Evolutionary conservation across 2,888 invertebrate genomes (phyloP).

Genomic region (Diarsia rubi): DNA sequence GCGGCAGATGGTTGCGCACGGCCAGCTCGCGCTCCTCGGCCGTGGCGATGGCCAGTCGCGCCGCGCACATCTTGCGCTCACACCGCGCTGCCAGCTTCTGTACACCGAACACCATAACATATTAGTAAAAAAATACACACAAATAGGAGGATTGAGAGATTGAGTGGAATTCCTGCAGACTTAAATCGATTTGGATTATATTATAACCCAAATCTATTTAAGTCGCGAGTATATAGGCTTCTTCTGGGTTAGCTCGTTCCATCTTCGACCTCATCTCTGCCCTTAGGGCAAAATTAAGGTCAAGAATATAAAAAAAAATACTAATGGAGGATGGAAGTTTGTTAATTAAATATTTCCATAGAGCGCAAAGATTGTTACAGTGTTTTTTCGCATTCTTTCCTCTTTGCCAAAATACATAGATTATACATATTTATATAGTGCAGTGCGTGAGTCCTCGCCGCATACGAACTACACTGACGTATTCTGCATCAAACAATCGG

Average conservation of each 20-base stretch:
- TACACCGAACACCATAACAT: conserved; percentile 39
- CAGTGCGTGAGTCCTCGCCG: neutral
- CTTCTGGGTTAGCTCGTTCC: too few relatives aligned
- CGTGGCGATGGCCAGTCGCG: conserved; percentile 86
- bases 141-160: neutral
- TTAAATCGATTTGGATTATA: too few relatives aligned
- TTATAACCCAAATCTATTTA: too few relatives aligned
- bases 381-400: neutral
- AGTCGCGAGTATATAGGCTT: too few relatives aligned
- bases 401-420: neutral
- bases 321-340: neutral
- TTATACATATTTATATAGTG: neutral
- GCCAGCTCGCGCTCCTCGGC: conserved; percentile 86
- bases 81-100: conserved; percentile 88
- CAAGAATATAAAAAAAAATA: too few relatives aligned
- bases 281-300: too few relatives aligned
- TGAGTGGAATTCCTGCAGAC: too few relatives aligned
- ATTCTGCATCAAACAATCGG: neutral
- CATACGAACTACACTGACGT: neutral
- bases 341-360: too few relatives aligned
- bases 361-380: neutral
- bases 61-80: conserved; percentile 89
- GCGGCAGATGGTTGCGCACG: conserved; percentile 82
- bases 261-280: too few relatives aligned
- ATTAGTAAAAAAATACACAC: neutral